Evolutionary conservation across 2,888 invertebrate species (phyloP), one percentile per base, ranked within the genome.

Genomic region (Perithous albicinctus): DNA sequence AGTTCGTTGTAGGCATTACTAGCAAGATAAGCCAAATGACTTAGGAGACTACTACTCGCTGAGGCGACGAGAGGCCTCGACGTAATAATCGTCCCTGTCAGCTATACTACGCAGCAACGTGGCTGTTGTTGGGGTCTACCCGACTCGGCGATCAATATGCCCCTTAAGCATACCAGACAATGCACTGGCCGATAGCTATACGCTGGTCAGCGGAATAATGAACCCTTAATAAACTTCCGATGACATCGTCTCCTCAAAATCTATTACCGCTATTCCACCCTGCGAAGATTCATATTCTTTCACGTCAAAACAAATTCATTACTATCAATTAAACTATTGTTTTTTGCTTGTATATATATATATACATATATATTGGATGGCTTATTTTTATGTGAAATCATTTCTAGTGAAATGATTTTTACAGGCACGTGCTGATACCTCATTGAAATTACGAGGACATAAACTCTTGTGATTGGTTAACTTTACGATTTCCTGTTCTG

Each of bases 121-220:
- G 35, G 54, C 51, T 54, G 69, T 51, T 56, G 69, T 70, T 70
- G 69, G 69, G 54, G 41, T n/a, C 69, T 56, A n/a, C 35, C 54
- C 56, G 26, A 70, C 56, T 54, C 54, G 56, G 41, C 69, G 69
- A 70, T 70, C 69, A 70, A 70, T 70, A 56, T 70, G 38, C 69
- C 56, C 56, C 69, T 70, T 56, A 70, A 70, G 69, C 56, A 70
- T 56, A 29, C 41, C 69, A 70, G 69, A 70, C 69, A 70, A 70
- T 56, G 69, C 15, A 59, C 59, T 7, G 32, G 35, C n/a, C 59
- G 59, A 59, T 59, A 32, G 35, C 59, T 32, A 35, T n/a, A n/a
- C n/a, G 59, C 59, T 32, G 59, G 59, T 59, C 32, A 32, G 59
- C n/a, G 2, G 18, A 59, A 59, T 59, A 59, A 59, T 32, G 18